These are phyloP conservation scores for Drosophila lowei DNA, from an alignment of 1,140 invertebrate genomes.

Conservation along the genomic window DNA sequence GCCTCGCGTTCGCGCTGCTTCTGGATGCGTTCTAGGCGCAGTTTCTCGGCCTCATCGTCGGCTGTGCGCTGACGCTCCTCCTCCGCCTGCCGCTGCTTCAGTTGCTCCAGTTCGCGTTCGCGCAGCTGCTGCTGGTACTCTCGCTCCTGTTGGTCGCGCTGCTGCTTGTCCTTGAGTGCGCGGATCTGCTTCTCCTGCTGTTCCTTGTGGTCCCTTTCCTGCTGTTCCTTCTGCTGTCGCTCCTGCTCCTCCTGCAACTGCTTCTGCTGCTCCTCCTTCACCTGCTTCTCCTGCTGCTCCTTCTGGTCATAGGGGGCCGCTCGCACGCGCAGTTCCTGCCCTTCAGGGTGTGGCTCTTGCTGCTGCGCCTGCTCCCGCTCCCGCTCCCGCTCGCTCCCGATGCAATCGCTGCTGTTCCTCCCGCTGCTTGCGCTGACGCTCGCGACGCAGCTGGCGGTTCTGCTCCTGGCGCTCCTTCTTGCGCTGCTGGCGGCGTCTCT, in stretches of 20 bases:
- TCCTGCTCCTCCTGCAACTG: conserved; percentile 12
- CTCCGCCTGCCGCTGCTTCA: conserved; percentile 52
- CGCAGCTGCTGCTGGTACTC: conserved; percentile 35
- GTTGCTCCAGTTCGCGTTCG: conserved; percentile 39
- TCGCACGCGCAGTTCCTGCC: conserved; percentile 6
- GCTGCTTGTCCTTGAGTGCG: conserved; percentile 27
- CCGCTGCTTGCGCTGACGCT: conserved; percentile 38
- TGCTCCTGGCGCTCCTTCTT: conserved; percentile 54
- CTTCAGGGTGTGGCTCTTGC: conserved; percentile 39
- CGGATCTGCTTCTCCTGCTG: conserved; percentile 40
- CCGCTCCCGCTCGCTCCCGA: conserved; percentile 1
- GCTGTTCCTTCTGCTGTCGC: conserved; percentile 12
- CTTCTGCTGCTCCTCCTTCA: conserved; percentile 31
- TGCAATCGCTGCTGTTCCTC: conserved; percentile 43
- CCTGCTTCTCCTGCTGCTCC: conserved; percentile 8
- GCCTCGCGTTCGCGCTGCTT: conserved; percentile 61
- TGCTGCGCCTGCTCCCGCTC: conserved; percentile 21
- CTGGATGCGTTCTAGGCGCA: conserved; percentile 49
- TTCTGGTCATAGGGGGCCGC: neutral
- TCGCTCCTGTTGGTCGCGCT: conserved; percentile 29
- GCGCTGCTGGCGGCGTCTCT: conserved; percentile 56
- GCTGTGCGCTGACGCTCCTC: conserved; percentile 40
- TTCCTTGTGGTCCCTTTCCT: conserved; percentile 19
- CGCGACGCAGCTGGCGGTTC: conserved; percentile 50
- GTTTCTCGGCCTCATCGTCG: conserved; percentile 52